Evolutionary conservation across 1,140 invertebrate species (phyloP), one percentile per base, ranked within the genome.

Genomic region (Gonioctena quinquepunctata): DNA sequence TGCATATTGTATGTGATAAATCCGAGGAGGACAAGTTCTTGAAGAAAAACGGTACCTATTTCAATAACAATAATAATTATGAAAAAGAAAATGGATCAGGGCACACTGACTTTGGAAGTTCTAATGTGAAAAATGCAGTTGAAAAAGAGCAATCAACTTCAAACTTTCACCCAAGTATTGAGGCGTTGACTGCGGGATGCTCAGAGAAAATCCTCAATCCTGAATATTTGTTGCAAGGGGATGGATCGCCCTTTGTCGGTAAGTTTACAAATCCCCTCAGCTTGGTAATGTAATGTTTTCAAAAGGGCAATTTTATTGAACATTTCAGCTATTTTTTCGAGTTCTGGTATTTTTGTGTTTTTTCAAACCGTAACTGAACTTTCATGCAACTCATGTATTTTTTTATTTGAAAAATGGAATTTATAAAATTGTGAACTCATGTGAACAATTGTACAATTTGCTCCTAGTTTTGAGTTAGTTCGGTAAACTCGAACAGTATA

Each of bases 151-250:
- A 72, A 42, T 74, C 73, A n/a, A 77, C 72, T 13, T 77, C 76
- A 59, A 77, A 77, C 69, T 76, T 82, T 63, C 80, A 83, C 79
- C 81, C 82, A 0, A 82, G 79, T 61, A 79, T 94, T 76, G 90
- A 90, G 71, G 93, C 92, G 21, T 78, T 95, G 49, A 93, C 93
- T 0, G 92, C 92, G 13, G 93, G 92, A 2, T 95, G 93, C 79
- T 89, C 90, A 66, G 92, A 94, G 75, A 92, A 92, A 78, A 92
- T 94, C 76, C 84, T 95, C 13, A 95, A 94, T 83, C 89, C 92
- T 49, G 92, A 93, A 77, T 94, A 92, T 84, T 83, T 95, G 8
- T 83, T 94, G 4, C 91, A 93, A 83, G 90, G 87, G 28, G 90
- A 88, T 56, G 89, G 87, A 26, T 91, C 87, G 76, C 90, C 87